Evolutionary conservation across 2,797 vertebrate species (phyloP).

Genomic region (Melanotaenia boesemani): DNA sequence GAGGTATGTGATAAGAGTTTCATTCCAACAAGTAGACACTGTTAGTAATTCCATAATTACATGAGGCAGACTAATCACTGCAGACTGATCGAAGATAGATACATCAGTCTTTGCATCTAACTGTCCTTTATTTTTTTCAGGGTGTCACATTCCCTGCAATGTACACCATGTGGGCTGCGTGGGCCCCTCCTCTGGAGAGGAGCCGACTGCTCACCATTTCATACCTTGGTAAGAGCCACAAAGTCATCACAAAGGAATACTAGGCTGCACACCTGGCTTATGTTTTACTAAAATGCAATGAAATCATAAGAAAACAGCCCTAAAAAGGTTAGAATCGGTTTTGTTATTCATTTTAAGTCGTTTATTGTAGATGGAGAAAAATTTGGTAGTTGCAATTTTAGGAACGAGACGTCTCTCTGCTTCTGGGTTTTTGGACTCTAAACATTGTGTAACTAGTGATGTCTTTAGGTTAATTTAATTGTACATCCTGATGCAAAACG

Average conservation of each 20-base stretch:
- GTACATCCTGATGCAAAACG: neutral
- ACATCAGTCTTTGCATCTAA: neutral
- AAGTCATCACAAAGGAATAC: neutral
- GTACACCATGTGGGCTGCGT: conserved; percentile 97
- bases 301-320: no score
- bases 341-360: neutral
- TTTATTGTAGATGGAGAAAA: neutral
- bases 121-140: conserved; percentile 69
- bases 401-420: no score
- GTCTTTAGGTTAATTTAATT: neutral
- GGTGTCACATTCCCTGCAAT: conserved; percentile 97
- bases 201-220: conserved; percentile 95
- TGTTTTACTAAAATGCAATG: no score
- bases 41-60: neutral
- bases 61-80: neutral
- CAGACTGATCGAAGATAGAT: neutral
- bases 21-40: neutral
- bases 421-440: no score
- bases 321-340: neutral
- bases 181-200: conserved; percentile 97
- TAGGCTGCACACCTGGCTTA: neutral
- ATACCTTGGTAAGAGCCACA: conserved; percentile 87
- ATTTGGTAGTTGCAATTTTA: no score
- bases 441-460: no score
- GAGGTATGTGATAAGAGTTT: conserved; percentile 85